phyloP scores from a whole-genome alignment of 2,113 vertebrate genomes.

The Myiopsitta monachus region DNA sequence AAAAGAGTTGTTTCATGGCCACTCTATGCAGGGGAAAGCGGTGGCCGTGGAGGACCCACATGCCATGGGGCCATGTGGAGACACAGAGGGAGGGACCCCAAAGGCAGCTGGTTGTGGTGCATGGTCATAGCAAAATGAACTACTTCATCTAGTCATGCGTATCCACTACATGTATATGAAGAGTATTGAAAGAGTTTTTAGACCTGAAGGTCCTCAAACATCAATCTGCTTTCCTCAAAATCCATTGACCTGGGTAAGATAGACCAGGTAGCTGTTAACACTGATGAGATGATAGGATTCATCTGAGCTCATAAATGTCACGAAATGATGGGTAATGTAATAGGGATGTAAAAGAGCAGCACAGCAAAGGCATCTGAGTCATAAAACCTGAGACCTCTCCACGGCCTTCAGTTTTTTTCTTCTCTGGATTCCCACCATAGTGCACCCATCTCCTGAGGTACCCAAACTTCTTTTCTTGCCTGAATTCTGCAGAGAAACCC shows the following conservation, averaged over 20 bases:
- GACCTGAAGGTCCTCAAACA: neutral
- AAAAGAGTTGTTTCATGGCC: neutral
- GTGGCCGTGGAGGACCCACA: rapidly evolving
- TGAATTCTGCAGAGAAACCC: neutral
- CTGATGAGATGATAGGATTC: neutral
- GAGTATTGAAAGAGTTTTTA: neutral
- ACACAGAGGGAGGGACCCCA: neutral
- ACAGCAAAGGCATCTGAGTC: neutral
- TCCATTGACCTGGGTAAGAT: neutral
- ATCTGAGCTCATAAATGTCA: neutral
- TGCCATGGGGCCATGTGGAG: neutral
- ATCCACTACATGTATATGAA: neutral
- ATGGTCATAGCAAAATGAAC: neutral
- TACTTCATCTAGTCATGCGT: neutral
- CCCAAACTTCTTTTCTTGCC: neutral
- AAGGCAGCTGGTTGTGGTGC: neutral
- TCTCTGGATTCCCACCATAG: neutral
- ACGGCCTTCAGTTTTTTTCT: neutral
- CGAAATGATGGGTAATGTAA: neutral
- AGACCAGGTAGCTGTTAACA: neutral
- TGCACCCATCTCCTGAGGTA: neutral
- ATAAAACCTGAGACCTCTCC: neutral
- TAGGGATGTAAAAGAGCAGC: neutral
- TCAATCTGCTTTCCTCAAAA: neutral
- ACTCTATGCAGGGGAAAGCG: rapidly evolving